Conservation (phyloP, 2,888 invertebrate species). For the Ceratothoa steindachneri region DNA sequence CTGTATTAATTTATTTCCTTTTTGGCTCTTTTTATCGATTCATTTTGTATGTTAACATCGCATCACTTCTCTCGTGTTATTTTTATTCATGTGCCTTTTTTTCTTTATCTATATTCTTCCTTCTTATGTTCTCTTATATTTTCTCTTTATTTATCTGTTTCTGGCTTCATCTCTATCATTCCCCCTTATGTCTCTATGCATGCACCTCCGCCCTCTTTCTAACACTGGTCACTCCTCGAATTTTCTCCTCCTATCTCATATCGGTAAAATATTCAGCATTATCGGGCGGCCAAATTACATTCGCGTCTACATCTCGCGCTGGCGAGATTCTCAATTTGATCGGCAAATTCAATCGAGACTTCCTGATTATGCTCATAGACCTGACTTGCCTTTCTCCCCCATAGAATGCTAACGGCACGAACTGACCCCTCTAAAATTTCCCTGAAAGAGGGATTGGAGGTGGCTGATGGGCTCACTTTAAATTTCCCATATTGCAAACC, state of each 20-base stretch:
- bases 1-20: no score
- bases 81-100: no score
- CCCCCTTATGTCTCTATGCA: not conserved
- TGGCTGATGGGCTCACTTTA: not conserved
- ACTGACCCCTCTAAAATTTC: not conserved
- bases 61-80: no score
- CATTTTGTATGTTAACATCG: no score
- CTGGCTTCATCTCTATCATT: not conserved
- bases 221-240: not conserved
- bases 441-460: not conserved
- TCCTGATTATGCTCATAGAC: conserved; percentile 36
- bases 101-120: no score
- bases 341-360: conserved; percentile 39
- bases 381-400: not conserved
- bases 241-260: conserved; percentile 29
- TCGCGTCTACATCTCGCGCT: conserved; percentile 38
- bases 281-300: conserved; percentile 38
- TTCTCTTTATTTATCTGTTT: no score
- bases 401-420: not conserved
- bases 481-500: no score
- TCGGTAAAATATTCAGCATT: conserved; percentile 44
- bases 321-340: conserved; percentile 42
- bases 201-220: not conserved
- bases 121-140: no score
- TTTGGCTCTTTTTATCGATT: no score